Evolutionary conservation across 2,113 vertebrate species (phyloP).

Genomic region (Ondatra zibethicus): DNA sequence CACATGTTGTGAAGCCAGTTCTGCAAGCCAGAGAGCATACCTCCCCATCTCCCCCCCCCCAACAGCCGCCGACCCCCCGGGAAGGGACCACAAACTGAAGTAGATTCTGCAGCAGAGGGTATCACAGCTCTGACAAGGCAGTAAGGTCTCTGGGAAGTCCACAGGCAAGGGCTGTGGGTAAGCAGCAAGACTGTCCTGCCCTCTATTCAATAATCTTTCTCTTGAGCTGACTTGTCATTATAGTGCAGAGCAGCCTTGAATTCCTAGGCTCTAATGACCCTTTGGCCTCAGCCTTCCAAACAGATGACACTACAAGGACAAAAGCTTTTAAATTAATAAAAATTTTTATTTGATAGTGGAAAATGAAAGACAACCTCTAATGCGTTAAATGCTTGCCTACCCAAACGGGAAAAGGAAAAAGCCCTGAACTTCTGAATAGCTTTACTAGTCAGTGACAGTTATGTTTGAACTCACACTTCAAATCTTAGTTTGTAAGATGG

Average conservation of each 20-base stretch:
- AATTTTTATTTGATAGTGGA: neutral
- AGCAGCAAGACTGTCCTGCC: neutral
- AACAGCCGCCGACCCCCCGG: too few relatives aligned
- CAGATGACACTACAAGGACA: neutral
- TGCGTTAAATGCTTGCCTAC: slow-evolving; percentile 1
- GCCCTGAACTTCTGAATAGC: neutral
- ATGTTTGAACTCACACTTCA: neutral
- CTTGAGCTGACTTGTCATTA: neutral
- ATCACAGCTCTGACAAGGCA: neutral
- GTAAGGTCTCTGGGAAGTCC: neutral
- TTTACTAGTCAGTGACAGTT: neutral
- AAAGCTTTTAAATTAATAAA: neutral
- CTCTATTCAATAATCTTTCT: neutral
- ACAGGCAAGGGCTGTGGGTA: neutral
- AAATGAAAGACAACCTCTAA: slow-evolving; percentile 19
- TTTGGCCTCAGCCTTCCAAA: neutral
- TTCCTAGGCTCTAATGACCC: neutral
- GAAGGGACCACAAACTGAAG: neutral
- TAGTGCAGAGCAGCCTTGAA: neutral
- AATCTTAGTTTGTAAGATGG: neutral
- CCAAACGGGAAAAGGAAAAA: neutral
- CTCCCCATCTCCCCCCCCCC: too few relatives aligned
- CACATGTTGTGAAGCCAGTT: neutral
- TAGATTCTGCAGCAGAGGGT: neutral
- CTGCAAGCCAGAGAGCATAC: neutral